These are phyloP conservation scores for Pagrus major DNA, from an alignment of 2,113 vertebrate genomes.

Conservation along the genomic window DNA sequence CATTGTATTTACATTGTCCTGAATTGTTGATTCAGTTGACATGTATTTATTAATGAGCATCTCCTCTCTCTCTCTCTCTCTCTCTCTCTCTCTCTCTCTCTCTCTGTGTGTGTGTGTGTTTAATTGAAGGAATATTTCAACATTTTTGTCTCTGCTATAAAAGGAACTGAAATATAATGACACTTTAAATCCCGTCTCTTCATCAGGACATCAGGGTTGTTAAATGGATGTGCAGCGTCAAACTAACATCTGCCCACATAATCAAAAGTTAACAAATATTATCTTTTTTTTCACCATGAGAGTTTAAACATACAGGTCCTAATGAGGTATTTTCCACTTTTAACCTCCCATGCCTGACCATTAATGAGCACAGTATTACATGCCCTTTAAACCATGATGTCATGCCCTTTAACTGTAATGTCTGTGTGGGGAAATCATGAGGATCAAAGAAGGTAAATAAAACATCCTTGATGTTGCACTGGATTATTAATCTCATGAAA, in stretches of 20 bases:
- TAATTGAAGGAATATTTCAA: background rate
- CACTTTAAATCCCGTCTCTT: background rate
- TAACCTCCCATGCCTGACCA: background rate
- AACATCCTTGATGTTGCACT: conserved; percentile 43
- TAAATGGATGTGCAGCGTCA: background rate
- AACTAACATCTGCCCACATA: background rate
- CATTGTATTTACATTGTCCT: background rate
- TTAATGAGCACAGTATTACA: conserved; percentile 21
- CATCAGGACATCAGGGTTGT: background rate
- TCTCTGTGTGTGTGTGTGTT: no score
- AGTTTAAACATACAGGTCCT: background rate
- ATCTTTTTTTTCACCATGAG: background rate
- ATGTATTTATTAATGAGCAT: no score
- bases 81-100: no score
- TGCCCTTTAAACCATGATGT: conserved; percentile 40
- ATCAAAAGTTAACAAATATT: background rate
- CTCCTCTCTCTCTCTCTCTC: no score
- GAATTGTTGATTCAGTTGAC: background rate
- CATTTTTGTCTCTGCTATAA: background rate
- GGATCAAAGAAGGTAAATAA: conserved; percentile 56
- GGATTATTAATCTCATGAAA: conserved; percentile 21
- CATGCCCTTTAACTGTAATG: conserved; percentile 53
- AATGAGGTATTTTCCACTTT: conserved; percentile 24
- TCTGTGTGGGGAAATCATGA: conserved; percentile 27
- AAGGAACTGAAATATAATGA: background rate